Evolutionary conservation across 2,113 vertebrate species (phyloP).

Genomic region (Silurus glanis): DNA sequence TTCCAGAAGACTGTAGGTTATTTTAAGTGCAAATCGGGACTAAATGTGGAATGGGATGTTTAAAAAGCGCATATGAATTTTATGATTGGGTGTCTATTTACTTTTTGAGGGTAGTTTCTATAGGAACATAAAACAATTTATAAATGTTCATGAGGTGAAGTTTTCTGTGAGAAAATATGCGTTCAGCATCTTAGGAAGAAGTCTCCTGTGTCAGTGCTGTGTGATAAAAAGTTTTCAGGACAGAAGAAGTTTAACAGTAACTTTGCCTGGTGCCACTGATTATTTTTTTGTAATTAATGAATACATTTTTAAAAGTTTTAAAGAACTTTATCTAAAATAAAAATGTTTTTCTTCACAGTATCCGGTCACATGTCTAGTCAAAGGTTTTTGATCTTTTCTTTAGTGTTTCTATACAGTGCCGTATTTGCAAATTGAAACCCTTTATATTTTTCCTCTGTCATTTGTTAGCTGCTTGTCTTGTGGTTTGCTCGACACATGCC

Average conservation of each 20-base stretch:
- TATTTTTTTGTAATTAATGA: neutral
- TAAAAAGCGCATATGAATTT: too few relatives aligned
- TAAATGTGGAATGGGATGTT: too few relatives aligned
- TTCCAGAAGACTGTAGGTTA: too few relatives aligned
- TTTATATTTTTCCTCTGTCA: neutral
- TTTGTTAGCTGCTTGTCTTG: conserved; percentile 13
- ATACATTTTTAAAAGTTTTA: neutral
- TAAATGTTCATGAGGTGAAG: neutral
- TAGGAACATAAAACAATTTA: neutral
- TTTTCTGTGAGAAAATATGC: neutral
- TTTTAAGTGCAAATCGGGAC: too few relatives aligned
- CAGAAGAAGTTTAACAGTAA: neutral
- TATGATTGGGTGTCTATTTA: too few relatives aligned
- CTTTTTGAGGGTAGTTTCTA: neutral
- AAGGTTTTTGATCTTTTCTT: conserved; percentile 22
- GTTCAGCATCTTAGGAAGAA: neutral
- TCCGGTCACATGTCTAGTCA: conserved; percentile 1
- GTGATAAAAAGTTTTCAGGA: neutral
- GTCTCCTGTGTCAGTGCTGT: neutral
- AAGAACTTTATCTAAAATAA: neutral
- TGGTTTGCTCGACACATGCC: neutral
- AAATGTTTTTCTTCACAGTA: neutral
- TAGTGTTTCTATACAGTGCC: neutral
- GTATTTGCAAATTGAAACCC: neutral
- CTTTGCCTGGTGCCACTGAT: neutral